phyloP scores from a whole-genome alignment of 2,888 invertebrate genomes.

The Cremastinae sp. region DNA sequence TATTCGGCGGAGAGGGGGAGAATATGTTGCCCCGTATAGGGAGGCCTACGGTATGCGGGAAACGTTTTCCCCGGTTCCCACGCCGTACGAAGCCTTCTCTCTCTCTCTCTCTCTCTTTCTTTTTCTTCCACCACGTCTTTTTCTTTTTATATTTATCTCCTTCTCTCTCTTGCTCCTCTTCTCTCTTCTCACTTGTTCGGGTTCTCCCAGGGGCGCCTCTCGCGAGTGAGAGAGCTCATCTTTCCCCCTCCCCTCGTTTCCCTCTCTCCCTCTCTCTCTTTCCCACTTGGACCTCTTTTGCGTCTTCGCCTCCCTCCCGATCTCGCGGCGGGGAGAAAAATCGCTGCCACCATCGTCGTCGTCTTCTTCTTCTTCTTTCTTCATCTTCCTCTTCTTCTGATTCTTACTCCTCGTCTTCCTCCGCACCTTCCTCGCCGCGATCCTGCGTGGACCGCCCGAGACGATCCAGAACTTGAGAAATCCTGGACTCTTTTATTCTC shows the following conservation, averaged over 20 bases:
- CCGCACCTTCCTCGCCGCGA: constrained; percentile 64
- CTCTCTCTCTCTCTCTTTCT: constrained; percentile 61
- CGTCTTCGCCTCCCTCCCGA: constrained; percentile 51
- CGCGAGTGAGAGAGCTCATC: constrained; percentile 13
- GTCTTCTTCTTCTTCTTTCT: no score
- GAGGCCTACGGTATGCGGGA: constrained; percentile 74
- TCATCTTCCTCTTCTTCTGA: no score
- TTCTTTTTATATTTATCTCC: constrained; percentile 49
- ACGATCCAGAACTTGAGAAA: constrained; percentile 41
- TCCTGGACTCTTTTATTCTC: no score
- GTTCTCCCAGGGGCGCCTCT: constrained; percentile 26
- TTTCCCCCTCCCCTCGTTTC: constrained; percentile 34
- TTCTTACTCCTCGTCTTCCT: constrained; percentile 9
- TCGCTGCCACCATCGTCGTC: constrained; percentile 64
- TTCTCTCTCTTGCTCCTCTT: constrained; percentile 55
- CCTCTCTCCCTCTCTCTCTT: constrained; percentile 38
- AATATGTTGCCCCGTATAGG: constrained; percentile 54
- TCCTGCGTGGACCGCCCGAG: constrained; percentile 71
- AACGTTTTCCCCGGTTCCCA: constrained; percentile 79
- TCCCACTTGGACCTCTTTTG: constrained; percentile 54
- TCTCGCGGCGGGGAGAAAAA: constrained; percentile 52
- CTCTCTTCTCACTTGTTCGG: constrained; percentile 51
- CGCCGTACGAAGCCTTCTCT: constrained; percentile 72
- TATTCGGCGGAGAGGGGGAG: constrained; percentile 57
- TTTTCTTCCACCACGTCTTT: constrained; percentile 52